A percentile compares a stretch with the other conserved stretches of the same genome.
These are phyloP conservation scores for Cyanoliseus patagonus DNA, from an alignment of 2,113 vertebrate species.

Conservation along the genomic window DNA sequence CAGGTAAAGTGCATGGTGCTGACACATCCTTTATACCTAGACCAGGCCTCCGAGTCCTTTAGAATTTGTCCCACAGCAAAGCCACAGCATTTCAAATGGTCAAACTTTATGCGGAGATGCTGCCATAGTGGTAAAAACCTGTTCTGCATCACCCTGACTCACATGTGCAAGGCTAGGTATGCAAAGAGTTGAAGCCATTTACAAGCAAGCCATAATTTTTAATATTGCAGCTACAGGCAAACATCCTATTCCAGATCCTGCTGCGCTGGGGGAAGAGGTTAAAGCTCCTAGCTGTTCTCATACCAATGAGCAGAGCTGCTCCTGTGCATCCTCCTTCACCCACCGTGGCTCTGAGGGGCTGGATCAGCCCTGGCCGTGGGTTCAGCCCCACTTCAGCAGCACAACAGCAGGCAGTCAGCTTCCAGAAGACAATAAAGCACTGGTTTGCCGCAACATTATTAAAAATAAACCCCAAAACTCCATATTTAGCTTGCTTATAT, in stretches of 20 bases:
- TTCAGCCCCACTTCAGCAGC: background rate
- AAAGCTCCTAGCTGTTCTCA: background rate
- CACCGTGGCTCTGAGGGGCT: rapidly evolving
- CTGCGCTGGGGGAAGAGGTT: background rate
- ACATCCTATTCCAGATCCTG: background rate
- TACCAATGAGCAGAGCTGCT: background rate
- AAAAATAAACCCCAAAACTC: background rate
- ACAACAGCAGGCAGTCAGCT: background rate
- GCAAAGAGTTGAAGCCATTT: background rate
- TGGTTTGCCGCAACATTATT: background rate
- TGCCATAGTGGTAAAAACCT: background rate
- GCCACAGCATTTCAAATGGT: background rate
- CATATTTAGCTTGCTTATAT: background rate
- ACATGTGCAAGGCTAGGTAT: background rate
- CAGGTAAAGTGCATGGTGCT: background rate
- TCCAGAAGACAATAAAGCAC: background rate
- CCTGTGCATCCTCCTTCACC: background rate
- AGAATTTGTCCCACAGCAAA: background rate
- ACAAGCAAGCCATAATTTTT: background rate
- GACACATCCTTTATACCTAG: background rate
- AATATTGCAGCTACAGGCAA: background rate
- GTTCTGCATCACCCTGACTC: background rate
- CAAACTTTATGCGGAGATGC: background rate
- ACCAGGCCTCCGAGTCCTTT: background rate
- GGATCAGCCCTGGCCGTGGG: background rate